Conservation (phyloP, 2,888 invertebrate genomes). For the Megastigmus dorsalis region DNA sequence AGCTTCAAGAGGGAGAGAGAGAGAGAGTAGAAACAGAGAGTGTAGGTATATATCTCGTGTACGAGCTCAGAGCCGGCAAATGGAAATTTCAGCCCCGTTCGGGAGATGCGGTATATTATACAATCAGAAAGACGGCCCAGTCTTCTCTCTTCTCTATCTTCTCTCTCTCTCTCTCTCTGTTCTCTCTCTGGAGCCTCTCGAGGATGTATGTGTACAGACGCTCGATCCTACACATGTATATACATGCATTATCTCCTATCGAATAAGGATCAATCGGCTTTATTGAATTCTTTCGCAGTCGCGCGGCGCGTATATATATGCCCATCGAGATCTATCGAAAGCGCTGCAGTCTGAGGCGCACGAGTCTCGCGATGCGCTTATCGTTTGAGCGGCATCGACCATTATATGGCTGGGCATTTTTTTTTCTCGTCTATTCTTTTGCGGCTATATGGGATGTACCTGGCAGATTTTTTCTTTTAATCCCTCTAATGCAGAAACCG, state of each 20-base stretch:
- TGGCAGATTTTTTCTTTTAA: too few relatives aligned
- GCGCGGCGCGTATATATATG: neutral
- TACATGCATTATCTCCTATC: conserved; percentile 39
- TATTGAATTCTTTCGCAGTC: conserved; percentile 49
- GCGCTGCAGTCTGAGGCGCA: too few relatives aligned
- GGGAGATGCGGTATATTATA: neutral
- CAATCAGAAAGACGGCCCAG: conserved; percentile 30
- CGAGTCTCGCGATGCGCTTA: too few relatives aligned
- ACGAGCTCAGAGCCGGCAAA: conserved; percentile 3
- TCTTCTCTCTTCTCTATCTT: too few relatives aligned
- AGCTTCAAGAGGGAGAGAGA: neutral
- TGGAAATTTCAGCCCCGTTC: conserved; percentile 34
- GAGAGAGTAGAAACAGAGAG: neutral
- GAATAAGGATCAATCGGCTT: conserved; percentile 41
- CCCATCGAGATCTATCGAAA: too few relatives aligned
- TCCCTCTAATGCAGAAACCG: too few relatives aligned
- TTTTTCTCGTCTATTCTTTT: conserved; percentile 3
- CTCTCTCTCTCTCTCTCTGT: too few relatives aligned
- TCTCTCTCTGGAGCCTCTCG: neutral
- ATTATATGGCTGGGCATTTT: neutral
- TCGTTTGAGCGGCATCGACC: conserved; percentile 24
- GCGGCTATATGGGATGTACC: too few relatives aligned
- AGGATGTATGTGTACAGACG: neutral
- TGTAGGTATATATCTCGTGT: too few relatives aligned
- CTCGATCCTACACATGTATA: neutral